phyloP scores from a whole-genome alignment of 2,797 vertebrate species.

The Todus mexicanus region DNA sequence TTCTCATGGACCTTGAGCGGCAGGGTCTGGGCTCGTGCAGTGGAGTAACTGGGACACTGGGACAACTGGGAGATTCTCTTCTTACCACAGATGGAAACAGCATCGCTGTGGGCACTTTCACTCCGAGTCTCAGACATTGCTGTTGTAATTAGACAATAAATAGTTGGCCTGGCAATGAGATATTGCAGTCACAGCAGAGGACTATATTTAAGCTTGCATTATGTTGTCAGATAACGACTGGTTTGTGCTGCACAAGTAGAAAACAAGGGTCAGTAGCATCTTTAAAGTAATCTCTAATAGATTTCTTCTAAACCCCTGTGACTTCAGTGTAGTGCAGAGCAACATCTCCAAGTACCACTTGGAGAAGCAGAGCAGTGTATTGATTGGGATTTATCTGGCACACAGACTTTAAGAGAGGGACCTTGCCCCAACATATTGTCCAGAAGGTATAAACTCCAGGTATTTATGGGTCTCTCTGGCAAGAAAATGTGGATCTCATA shows the following conservation, averaged over 20 bases:
- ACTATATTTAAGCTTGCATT: background rate
- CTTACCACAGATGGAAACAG: background rate
- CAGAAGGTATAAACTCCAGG: background rate
- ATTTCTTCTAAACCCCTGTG: background rate
- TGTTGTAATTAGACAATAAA: background rate
- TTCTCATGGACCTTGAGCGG: accelerated
- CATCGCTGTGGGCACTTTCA: background rate
- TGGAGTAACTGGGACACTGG: too few species aligned
- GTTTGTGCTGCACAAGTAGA: background rate
- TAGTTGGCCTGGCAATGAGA: background rate
- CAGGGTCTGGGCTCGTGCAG: accelerated
- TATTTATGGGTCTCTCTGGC: background rate
- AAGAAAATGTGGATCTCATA: background rate
- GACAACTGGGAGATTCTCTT: background rate
- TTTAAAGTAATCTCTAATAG: background rate
- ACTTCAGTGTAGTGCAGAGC: background rate
- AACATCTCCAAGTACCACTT: background rate
- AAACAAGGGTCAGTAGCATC: background rate
- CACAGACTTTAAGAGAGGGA: background rate
- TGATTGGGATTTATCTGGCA: background rate
- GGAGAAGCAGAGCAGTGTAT: background rate
- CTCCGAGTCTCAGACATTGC: background rate
- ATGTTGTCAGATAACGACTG: background rate
- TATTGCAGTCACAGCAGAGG: background rate
- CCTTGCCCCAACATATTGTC: background rate